Conservation (phyloP, 2,888 invertebrate species). For the Tachina fera region DNA sequence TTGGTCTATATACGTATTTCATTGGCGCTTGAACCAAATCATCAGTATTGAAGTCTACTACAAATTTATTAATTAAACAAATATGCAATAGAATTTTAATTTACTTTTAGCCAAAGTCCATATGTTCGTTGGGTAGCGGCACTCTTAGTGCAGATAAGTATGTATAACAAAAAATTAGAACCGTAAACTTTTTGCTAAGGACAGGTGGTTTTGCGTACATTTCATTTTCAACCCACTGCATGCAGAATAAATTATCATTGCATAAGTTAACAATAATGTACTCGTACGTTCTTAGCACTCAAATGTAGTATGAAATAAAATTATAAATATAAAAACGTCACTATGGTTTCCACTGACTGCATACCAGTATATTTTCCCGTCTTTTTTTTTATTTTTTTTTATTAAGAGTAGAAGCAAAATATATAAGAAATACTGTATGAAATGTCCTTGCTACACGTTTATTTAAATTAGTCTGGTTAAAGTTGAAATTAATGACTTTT, state of each 20-base stretch:
- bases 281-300: not conserved
- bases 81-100: too few relatives aligned
- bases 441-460: conserved; percentile 23
- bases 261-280: conserved; percentile 17
- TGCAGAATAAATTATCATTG: conserved; percentile 31
- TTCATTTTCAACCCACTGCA: not conserved
- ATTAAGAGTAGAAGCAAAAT: not conserved
- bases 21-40: too few relatives aligned
- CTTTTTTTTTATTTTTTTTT: not conserved
- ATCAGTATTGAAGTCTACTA: too few relatives aligned
- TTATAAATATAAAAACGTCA: conserved; percentile 3
- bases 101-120: not conserved
- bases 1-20: too few relatives aligned
- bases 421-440: not conserved
- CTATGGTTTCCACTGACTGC: not conserved
- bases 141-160: too few relatives aligned
- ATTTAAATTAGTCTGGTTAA: conserved; percentile 20
- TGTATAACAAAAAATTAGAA: conserved; percentile 9
- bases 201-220: conserved; percentile 1
- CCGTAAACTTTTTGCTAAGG: not conserved
- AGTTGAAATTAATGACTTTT: conserved; percentile 28
- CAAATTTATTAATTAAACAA: too few relatives aligned
- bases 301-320: conserved; percentile 13
- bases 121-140: not conserved
- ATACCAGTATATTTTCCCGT: not conserved